Base-by-base conservation (phyloP, 1,140 invertebrate genomes). In the Phymastichus coffea region DNA sequence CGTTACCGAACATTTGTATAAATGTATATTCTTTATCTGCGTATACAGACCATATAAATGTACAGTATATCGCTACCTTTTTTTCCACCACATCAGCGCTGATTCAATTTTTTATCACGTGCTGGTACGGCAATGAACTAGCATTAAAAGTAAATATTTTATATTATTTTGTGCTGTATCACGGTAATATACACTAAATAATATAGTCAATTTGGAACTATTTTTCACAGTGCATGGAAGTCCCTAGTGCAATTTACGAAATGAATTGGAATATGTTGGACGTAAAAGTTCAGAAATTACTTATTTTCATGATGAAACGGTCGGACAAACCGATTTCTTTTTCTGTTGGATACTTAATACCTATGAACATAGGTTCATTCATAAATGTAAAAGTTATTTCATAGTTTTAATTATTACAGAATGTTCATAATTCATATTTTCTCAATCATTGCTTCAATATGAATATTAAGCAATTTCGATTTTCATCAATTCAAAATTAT, bases 1-100 rank as follows among this genome's bases (percentile, higher is more conserved):
- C 35, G 8, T 15, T 53, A 7, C 51, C 51, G 17, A 40, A 53
- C 8, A 40, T 53, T 19, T 53, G 51, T 26, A 53, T 53, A 26
- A 53, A 53, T 8, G n/a, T 53, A 10, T 53, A 53, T 28, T 12
- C 25, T 10, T 26, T 53, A 41, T 51, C 48, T 10, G n/a, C 25
- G 1, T 17, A 51, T 22, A 10, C 25, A 19, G 19, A 20, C 2
- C 10, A 23, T n/a, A 22, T 37, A 20, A 22, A 37, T 12, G 22
- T 35, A 10, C 28, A 35, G 20, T 35, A 35, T 6, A 51, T 51
- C 14, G 28, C 47, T 7, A 37, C 20, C 0, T 51, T 35, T 19
- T 51, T 51, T 22, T 35, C 8, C 22, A 51, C 47, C 2, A 22
- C 47, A 22, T 51, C 47, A 10, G 28, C 47, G 1, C 22, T 51